Evolutionary conservation across 2,797 vertebrate genomes (phyloP), one percentile per base, ranked within the genome.

Genomic region (Sebastiscus albofasciatus): DNA sequence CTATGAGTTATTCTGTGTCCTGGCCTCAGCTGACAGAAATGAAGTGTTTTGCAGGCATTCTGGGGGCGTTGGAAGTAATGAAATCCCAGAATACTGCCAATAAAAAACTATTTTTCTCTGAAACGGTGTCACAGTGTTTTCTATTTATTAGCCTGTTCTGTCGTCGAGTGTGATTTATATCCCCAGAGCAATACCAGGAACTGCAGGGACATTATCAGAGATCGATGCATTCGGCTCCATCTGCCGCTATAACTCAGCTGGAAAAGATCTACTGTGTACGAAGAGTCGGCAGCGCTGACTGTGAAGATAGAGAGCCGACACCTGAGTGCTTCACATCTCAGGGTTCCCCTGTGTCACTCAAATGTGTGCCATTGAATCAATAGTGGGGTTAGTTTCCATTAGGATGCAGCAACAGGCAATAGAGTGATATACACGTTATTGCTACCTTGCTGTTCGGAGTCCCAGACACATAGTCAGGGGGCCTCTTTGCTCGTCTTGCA

Each of bases 91-190:
- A 80, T 66, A 58, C 62, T 84, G 90, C 87, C 90, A 90, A 87
- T 90, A 76, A 86, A 84, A 85, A 76, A 18, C 16, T 0, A 59
- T 83, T 82, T 90, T 81, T 89, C 49, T 82, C 73, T 56, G 61
- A 84, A 83, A 79, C 66, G 65, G 68, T 79, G 74, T 77, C 81
- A 71, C 69, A 79, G 49, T 77, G 24, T 85, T 89, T 83, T 82
- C 77, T 87, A 87, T 91, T 91, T 88, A 89, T 90, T 89, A 76
- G 74, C 55, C 83, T 33, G 42, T 59, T 83, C 79, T 86, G 87
- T 83, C 75, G 11, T n/a, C 0, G n/a, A 49, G 75, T 69, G 42
- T 74, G 87, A 91, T 90, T 86, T 74, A 89, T 85, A 58, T 71
- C 73, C 64, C 46, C 4, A 7, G 72, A 69, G 79, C 73, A 54